Percentiles rank a stretch among this genome's conserved stretches.
These are phyloP conservation scores for Aulostomus chinensis DNA, from an alignment of 2,797 vertebrate genomes.

Conservation along the genomic window DNA sequence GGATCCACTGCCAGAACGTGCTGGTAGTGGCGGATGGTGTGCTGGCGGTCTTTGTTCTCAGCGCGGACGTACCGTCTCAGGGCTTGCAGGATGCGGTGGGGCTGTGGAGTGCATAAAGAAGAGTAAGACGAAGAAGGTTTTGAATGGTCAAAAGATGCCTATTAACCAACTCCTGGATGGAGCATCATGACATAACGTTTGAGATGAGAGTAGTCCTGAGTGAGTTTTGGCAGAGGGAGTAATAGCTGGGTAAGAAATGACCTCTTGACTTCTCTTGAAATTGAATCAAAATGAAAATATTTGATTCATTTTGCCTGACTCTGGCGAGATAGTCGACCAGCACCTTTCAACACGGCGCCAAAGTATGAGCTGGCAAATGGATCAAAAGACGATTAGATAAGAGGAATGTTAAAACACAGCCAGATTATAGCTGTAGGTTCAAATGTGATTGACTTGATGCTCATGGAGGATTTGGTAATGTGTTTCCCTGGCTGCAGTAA, in stretches of 20 bases:
- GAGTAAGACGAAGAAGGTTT: not conserved
- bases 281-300: too few species aligned
- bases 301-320: too few species aligned
- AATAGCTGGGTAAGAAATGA: too few species aligned
- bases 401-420: conserved; percentile 32
- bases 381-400: conserved; percentile 47
- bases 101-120: conserved; percentile 70
- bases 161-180: too few species aligned
- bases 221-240: too few species aligned
- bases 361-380: conserved; percentile 27
- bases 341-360: conserved; percentile 2
- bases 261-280: too few species aligned
- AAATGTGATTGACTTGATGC: conserved; percentile 56
- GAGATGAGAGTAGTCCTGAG: too few species aligned
- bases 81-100: conserved; percentile 94
- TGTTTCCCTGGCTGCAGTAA: conserved; percentile 35
- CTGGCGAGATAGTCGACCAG: too few species aligned
- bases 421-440: conserved; percentile 48
- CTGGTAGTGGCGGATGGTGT: conserved; percentile 97
- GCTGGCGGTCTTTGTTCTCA: conserved; percentile 96
- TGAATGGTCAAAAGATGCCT: too few species aligned
- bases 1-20: conserved; percentile 96
- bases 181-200: too few species aligned
- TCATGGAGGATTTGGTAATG: conserved; percentile 40
- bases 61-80: conserved; percentile 91